phyloP scores from a whole-genome alignment of 2,113 vertebrate genomes.

The Syngnathus floridae region DNA sequence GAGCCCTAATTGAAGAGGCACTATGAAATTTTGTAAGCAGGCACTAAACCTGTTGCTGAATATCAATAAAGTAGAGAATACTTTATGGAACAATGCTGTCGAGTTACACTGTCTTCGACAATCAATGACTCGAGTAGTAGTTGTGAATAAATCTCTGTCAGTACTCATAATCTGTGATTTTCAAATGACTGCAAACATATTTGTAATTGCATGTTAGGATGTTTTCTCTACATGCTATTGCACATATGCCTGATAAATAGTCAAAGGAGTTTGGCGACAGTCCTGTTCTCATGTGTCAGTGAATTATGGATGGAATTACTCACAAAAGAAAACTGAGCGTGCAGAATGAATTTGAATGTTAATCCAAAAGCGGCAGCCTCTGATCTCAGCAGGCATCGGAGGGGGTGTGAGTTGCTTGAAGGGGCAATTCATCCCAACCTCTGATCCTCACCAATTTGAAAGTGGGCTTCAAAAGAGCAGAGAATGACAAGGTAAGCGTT shows the following conservation, averaged over 20 bases:
- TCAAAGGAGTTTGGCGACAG: conserved; percentile 40
- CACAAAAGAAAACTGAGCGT: conserved; percentile 53
- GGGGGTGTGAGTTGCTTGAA: conserved; percentile 53
- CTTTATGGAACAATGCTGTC: not conserved
- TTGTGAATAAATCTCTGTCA: conserved; percentile 41
- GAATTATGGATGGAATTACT: conserved; percentile 60
- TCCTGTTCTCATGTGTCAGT: conserved; percentile 46
- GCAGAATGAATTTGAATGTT: conserved; percentile 69
- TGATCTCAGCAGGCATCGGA: conserved; percentile 71
- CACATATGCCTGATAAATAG: conserved; percentile 40
- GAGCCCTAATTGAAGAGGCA: conserved; percentile 45
- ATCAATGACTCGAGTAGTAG: conserved; percentile 26
- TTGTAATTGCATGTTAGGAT: conserved; percentile 21
- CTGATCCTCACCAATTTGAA: conserved; percentile 64
- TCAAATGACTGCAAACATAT: conserved; percentile 35
- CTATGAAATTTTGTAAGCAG: conserved; percentile 58
- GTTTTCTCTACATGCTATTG: conserved; percentile 44
- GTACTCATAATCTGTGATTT: conserved; percentile 14
- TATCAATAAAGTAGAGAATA: conserved; percentile 50
- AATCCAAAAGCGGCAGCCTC: conserved; percentile 66
- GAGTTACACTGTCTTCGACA: not conserved
- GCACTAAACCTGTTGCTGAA: conserved; percentile 51
- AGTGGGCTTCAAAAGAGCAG: conserved; percentile 67
- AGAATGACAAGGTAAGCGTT: conserved; percentile 54
- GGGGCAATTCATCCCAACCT: conserved; percentile 70